Conservation (phyloP, 2,113 vertebrate genomes). For the Calonectris borealis region DNA sequence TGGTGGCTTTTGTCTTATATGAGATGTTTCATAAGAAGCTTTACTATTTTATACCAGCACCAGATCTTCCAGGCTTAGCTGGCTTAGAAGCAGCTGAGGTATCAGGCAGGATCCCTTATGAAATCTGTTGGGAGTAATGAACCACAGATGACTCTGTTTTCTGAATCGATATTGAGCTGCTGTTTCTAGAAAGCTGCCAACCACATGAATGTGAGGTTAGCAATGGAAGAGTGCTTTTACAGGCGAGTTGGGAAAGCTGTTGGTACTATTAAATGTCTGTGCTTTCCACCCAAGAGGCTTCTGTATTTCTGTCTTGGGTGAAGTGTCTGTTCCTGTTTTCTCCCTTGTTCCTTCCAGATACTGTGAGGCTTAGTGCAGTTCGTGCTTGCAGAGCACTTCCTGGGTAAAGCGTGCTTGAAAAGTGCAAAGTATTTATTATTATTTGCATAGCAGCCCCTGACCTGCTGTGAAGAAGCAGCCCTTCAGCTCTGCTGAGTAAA, state of each 20-base stretch:
- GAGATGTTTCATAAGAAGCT: neutral
- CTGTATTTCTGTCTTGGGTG: neutral
- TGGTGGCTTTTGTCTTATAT: neutral
- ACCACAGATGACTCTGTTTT: constrained; percentile 25
- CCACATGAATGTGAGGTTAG: neutral
- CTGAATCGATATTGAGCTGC: neutral
- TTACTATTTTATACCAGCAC: neutral
- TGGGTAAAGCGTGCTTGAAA: constrained; percentile 7
- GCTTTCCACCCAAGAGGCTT: neutral
- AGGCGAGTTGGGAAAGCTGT: neutral
- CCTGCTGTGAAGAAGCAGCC: constrained; percentile 56
- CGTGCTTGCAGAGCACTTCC: neutral
- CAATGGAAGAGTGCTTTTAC: neutral
- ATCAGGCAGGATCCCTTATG: constrained; percentile 2
- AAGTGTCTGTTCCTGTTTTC: neutral
- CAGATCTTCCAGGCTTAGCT: constrained; percentile 37
- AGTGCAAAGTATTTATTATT: constrained; percentile 59
- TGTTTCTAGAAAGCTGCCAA: constrained; percentile 44
- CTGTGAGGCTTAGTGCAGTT: neutral
- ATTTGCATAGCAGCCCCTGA: constrained; percentile 60
- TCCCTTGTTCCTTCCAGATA: neutral
- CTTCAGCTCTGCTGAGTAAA: constrained; percentile 53
- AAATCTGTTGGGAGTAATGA: constrained; percentile 48
- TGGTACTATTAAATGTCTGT: neutral
- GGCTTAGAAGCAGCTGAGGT: constrained; percentile 26